A percentile compares a stretch with the other conserved stretches of the same genome.
Conservation (phyloP, 2,797 vertebrate species). For the Diplodus sargus region DNA sequence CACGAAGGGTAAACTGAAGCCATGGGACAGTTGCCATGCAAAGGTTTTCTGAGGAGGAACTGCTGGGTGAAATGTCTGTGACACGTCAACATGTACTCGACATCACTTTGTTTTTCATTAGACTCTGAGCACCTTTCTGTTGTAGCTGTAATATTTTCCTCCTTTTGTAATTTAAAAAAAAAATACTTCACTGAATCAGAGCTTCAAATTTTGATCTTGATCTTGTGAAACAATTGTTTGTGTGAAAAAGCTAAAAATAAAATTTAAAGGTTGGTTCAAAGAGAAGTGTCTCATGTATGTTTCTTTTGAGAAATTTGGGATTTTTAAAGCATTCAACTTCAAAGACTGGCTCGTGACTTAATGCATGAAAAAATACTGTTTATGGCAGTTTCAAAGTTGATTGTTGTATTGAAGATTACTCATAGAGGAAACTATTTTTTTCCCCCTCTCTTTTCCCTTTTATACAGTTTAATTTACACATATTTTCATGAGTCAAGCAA, state of each 20-base stretch:
- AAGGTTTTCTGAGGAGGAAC: slow-evolving; percentile 9
- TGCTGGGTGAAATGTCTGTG: background rate
- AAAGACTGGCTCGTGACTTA: background rate
- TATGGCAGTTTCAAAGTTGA: background rate
- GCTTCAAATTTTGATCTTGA: background rate
- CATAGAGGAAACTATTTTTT: background rate
- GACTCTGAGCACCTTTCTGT: background rate
- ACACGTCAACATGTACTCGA: no score
- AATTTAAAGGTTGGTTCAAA: slow-evolving; percentile 18
- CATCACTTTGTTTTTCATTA: background rate
- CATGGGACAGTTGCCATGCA: background rate
- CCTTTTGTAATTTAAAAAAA: slow-evolving; percentile 14
- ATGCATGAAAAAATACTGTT: no score
- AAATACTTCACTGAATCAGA: slow-evolving; percentile 17
- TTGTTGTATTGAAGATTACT: slow-evolving; percentile 17
- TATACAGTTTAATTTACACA: background rate
- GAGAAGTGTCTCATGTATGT: slow-evolving; percentile 20
- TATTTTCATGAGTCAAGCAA: background rate
- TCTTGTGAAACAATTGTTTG: slow-evolving; percentile 26
- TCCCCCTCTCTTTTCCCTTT: no score
- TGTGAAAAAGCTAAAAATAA: slow-evolving; percentile 47
- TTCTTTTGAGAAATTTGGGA: slow-evolving; percentile 21
- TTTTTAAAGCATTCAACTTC: slow-evolving; percentile 15
- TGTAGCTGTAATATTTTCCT: slow-evolving; percentile 25
- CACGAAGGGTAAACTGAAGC: slow-evolving; percentile 23